These are phyloP conservation scores for Morpho helenor DNA, from an alignment of 2,888 invertebrate species.

Conservation along the genomic window DNA sequence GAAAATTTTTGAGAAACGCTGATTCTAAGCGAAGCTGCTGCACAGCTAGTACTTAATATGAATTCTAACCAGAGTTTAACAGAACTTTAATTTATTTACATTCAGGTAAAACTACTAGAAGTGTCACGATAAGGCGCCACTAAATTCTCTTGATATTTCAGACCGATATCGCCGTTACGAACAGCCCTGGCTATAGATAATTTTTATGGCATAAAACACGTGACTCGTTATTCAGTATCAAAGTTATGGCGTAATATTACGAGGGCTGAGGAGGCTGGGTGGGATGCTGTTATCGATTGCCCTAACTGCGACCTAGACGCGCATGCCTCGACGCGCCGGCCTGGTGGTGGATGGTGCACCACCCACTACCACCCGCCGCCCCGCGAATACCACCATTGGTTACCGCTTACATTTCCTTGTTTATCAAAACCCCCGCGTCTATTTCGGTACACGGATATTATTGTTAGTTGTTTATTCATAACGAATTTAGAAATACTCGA, in stretches of 20 bases:
- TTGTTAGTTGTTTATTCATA: too few relatives aligned
- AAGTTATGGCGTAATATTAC: conserved; percentile 70
- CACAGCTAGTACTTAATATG: too few relatives aligned
- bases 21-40: too few relatives aligned
- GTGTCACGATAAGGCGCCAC: too few relatives aligned
- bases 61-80: too few relatives aligned
- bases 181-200: conserved; percentile 7
- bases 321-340: conserved; percentile 44
- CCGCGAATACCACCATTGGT: conserved; percentile 10
- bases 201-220: conserved; percentile 65
- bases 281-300: conserved; percentile 67
- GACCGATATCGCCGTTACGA: too few relatives aligned
- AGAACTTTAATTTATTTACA: too few relatives aligned
- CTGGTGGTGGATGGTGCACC: conserved; percentile 24
- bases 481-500: too few relatives aligned
- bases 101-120: too few relatives aligned
- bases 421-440: conserved; percentile 1
- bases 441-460: not conserved
- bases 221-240: conserved; percentile 39
- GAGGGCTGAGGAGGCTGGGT: conserved; percentile 53
- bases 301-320: conserved; percentile 61
- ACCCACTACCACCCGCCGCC: conserved; percentile 27
- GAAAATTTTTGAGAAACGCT: too few relatives aligned
- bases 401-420: conserved; percentile 7
- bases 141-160: too few relatives aligned